These are phyloP conservation scores for Drosophila kanapiae DNA, from an alignment of 1,140 invertebrate species.

Conservation along the genomic window DNA sequence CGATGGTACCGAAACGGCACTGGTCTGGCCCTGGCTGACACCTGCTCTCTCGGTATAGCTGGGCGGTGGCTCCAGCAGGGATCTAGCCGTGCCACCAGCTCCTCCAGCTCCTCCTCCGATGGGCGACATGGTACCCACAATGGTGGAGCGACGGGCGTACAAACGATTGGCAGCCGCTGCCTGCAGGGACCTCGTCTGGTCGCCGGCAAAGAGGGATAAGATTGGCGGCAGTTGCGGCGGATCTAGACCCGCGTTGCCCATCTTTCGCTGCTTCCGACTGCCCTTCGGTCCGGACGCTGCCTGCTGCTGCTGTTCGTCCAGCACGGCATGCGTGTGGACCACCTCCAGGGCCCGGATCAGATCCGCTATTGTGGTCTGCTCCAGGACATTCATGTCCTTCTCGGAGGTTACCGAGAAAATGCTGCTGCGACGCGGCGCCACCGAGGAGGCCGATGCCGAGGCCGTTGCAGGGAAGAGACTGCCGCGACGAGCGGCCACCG, in stretches of 20 bases:
- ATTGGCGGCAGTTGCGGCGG: constrained; percentile 79
- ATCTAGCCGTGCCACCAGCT: constrained; percentile 4
- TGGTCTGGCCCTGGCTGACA: background rate
- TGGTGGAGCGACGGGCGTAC: constrained; percentile 76
- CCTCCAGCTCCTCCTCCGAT: constrained; percentile 1
- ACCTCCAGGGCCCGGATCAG: constrained; percentile 89
- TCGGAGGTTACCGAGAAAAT: constrained; percentile 87
- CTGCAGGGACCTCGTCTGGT: constrained; percentile 63
- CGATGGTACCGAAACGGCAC: background rate
- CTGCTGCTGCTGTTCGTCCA: constrained; percentile 66
- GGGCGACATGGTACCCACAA: constrained; percentile 77
- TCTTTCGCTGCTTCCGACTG: constrained; percentile 85
- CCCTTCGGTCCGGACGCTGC: background rate
- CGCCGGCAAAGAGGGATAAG: constrained; percentile 72
- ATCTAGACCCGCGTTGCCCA: constrained; percentile 87
- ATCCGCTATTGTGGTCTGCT: constrained; percentile 92
- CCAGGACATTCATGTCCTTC: constrained; percentile 88
- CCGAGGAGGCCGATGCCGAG: constrained; percentile 30
- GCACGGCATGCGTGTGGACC: constrained; percentile 86
- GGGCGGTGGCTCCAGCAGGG: constrained; percentile 72
- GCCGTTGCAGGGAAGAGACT: constrained; percentile 70
- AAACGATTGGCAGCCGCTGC: constrained; percentile 72
- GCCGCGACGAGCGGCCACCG: constrained; percentile 67
- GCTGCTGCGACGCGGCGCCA: constrained; percentile 85
- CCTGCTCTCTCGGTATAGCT: constrained; percentile 64